Conservation (phyloP, 2,888 invertebrate genomes). For the Drosophila kuntzei region DNA sequence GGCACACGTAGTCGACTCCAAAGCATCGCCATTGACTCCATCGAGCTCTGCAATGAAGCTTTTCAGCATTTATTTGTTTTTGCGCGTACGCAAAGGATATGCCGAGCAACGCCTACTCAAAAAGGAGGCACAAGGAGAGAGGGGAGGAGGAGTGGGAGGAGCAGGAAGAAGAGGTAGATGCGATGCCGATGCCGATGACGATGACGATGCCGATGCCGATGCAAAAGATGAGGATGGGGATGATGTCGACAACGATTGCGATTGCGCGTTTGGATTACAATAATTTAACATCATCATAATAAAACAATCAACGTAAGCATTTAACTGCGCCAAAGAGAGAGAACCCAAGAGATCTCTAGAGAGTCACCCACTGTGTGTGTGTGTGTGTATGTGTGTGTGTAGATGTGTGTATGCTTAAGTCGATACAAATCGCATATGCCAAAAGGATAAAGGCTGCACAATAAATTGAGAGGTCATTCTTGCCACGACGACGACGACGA, state of each 20-base stretch:
- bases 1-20: constrained; percentile 61
- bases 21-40: constrained; percentile 20
- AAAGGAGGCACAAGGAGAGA: constrained; percentile 10
- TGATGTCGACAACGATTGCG: constrained; percentile 82
- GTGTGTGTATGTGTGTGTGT: background rate
- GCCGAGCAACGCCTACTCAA: constrained; percentile 68
- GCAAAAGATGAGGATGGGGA: constrained; percentile 63
- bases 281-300: constrained; percentile 85
- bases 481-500: constrained; percentile 61
- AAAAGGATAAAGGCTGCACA: constrained; percentile 79
- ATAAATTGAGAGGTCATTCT: constrained; percentile 81
- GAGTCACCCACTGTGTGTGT: background rate
- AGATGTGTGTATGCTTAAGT: constrained; percentile 67
- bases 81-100: constrained; percentile 77
- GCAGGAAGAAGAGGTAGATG: background rate
- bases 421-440: constrained; percentile 80
- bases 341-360: background rate
- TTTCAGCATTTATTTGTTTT: constrained; percentile 74
- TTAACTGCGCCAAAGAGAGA: constrained; percentile 45
- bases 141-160: background rate
- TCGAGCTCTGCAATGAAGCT: constrained; percentile 9
- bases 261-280: constrained; percentile 84
- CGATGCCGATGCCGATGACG: constrained; percentile 50
- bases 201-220: constrained; percentile 56
- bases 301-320: constrained; percentile 84